A percentile compares a stretch with the other conserved stretches of the same genome.
phyloP scores from a whole-genome alignment of 2,888 invertebrate genomes.

The Agrenia bidenticulata region DNA sequence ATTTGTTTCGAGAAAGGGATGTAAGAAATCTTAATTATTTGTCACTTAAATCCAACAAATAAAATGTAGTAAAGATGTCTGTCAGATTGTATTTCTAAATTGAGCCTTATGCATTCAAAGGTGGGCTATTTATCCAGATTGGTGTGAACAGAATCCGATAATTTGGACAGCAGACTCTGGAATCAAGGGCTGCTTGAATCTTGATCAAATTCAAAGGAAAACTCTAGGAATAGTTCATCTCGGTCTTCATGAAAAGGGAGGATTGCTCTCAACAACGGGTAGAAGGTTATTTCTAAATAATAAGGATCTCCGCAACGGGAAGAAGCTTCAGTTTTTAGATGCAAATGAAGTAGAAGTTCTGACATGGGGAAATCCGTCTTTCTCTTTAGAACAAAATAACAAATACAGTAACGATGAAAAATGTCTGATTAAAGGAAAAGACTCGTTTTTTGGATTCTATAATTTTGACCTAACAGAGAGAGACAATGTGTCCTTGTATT shows the following conservation, averaged over 20 bases:
- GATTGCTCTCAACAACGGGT: conserved; percentile 29
- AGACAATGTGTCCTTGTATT: conserved; percentile 24
- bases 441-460: conserved; percentile 35
- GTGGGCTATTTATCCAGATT: conserved; percentile 44
- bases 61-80: too few species aligned
- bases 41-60: neutral
- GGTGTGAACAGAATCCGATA: conserved; percentile 37
- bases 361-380: conserved; percentile 27
- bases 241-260: conserved; percentile 27
- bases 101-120: conserved; percentile 13
- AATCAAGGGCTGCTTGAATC: conserved; percentile 31
- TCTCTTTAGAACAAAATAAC: conserved; percentile 9
- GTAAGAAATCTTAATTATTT: conserved; percentile 26
- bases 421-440: conserved; percentile 34
- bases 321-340: conserved; percentile 29
- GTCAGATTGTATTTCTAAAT: neutral
- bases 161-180: conserved; percentile 40
- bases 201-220: conserved; percentile 12
- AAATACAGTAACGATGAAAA: conserved; percentile 1
- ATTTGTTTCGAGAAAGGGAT: conserved; percentile 41
- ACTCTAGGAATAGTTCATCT: conserved; percentile 36
- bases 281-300: conserved; percentile 34
- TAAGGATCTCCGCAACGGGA: conserved; percentile 30
- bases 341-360: conserved; percentile 28
- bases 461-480: conserved; percentile 20